Conservation (phyloP, 2,797 vertebrate species). For the Molothrus ater region DNA sequence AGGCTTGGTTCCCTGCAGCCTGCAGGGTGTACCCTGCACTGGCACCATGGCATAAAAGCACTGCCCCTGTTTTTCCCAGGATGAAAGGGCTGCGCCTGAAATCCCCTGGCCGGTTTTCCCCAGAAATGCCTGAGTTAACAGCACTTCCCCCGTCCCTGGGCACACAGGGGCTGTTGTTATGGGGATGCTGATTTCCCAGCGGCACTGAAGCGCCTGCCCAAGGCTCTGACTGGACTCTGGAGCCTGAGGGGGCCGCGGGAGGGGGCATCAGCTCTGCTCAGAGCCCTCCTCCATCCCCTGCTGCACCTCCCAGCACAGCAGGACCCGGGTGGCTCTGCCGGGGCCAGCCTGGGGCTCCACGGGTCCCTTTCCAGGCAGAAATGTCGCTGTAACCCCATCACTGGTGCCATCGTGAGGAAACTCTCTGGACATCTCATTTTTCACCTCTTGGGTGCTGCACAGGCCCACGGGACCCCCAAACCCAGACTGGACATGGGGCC, state of each 20-base stretch:
- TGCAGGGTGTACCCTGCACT: neutral
- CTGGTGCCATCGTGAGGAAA: rapidly evolving
- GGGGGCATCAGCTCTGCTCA: rapidly evolving
- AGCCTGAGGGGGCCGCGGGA: too few species aligned
- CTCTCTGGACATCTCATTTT: rapidly evolving
- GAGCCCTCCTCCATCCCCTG: neutral
- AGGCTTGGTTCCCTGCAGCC: neutral
- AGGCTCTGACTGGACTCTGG: neutral
- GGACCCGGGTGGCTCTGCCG: neutral
- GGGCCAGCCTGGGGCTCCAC: neutral
- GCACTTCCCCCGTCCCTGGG: rapidly evolving
- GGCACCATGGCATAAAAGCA: neutral
- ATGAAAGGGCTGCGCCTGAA: neutral
- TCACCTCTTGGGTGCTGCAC: neutral
- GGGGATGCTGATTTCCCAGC: neutral
- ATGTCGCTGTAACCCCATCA: rapidly evolving
- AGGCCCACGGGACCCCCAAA: rapidly evolving
- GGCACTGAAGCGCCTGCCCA: neutral
- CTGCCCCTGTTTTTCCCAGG: neutral
- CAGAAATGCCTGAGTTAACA: neutral
- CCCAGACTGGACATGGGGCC: neutral
- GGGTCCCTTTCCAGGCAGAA: neutral
- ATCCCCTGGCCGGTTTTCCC: neutral
- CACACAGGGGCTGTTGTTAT: rapidly evolving
- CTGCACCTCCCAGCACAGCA: neutral